Evolutionary conservation across 2,113 vertebrate species (phyloP).

Genomic region (Guaruba guarouba): DNA sequence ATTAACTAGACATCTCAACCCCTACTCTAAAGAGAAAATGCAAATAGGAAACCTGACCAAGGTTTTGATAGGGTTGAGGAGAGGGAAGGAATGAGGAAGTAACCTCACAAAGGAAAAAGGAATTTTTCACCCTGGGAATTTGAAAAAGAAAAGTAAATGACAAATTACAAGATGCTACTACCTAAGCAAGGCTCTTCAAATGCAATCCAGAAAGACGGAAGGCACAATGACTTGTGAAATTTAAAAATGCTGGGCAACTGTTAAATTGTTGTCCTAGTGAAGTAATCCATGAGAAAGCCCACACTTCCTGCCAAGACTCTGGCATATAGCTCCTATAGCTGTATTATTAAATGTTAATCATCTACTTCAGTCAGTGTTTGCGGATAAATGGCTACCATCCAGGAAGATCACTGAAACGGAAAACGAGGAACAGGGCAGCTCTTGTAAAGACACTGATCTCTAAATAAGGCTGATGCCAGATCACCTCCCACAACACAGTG

Average conservation of each 20-base stretch:
- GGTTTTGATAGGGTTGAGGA: neutral
- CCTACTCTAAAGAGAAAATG: neutral
- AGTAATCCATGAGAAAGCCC: neutral
- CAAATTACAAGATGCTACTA: neutral
- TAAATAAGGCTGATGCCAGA: neutral
- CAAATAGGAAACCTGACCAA: neutral
- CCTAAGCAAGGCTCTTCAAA: neutral
- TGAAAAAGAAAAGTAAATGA: neutral
- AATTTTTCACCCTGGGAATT: neutral
- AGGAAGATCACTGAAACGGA: neutral
- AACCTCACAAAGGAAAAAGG: neutral
- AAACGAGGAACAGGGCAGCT: neutral
- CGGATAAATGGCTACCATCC: neutral
- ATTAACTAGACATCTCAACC: fast-evolving
- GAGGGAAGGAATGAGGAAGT: neutral
- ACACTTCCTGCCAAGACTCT: neutral
- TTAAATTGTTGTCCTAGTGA: neutral
- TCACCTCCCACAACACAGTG: neutral
- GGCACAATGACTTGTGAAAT: neutral
- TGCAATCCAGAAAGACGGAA: neutral
- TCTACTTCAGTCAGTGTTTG: fast-evolving
- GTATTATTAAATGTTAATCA: neutral
- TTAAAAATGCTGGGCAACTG: neutral
- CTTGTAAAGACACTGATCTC: neutral
- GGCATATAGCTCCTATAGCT: neutral